phyloP scores from a whole-genome alignment of 2,888 invertebrate species.

The Mellilla xanthometata region DNA sequence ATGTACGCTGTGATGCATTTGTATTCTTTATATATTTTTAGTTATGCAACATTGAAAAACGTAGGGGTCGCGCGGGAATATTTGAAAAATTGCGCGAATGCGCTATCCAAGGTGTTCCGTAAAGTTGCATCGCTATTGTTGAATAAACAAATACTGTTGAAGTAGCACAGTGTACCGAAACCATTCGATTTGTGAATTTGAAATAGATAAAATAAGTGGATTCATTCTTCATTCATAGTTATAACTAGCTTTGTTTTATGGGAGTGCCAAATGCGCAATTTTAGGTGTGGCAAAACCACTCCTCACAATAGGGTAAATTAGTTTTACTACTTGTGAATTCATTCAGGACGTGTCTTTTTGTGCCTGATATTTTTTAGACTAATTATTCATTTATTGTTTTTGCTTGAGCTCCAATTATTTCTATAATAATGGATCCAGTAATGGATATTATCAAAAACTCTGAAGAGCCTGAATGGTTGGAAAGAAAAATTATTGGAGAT shows the following conservation, averaged over 20 bases:
- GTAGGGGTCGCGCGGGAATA: conserved; percentile 27
- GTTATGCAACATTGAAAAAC: conserved; percentile 11
- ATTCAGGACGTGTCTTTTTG: conserved; percentile 42
- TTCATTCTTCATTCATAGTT: background rate
- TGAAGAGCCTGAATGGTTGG: conserved; percentile 87
- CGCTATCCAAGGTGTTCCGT: no score
- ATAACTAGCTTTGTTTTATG: conserved; percentile 22
- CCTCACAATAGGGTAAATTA: conserved; percentile 69
- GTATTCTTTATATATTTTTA: conserved; percentile 10
- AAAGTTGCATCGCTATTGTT: no score
- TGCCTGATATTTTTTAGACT: background rate
- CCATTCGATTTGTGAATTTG: no score
- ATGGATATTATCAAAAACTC: conserved; percentile 71
- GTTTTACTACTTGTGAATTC: conserved; percentile 52
- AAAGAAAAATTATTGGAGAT: conserved; percentile 85
- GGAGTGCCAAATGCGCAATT: conserved; percentile 33
- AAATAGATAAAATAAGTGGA: no score
- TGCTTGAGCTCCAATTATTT: no score
- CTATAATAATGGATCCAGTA: conserved; percentile 57
- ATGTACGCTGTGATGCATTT: no score
- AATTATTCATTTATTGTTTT: no score
- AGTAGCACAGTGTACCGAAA: no score
- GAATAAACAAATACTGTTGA: no score
- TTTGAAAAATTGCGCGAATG: conserved; percentile 20
- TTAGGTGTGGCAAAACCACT: conserved; percentile 74